A percentile compares a stretch with the other conserved stretches of the same genome.
These are phyloP conservation scores for Dipodomys merriami DNA, from an alignment of 2,113 vertebrate genomes.

Conservation along the genomic window DNA sequence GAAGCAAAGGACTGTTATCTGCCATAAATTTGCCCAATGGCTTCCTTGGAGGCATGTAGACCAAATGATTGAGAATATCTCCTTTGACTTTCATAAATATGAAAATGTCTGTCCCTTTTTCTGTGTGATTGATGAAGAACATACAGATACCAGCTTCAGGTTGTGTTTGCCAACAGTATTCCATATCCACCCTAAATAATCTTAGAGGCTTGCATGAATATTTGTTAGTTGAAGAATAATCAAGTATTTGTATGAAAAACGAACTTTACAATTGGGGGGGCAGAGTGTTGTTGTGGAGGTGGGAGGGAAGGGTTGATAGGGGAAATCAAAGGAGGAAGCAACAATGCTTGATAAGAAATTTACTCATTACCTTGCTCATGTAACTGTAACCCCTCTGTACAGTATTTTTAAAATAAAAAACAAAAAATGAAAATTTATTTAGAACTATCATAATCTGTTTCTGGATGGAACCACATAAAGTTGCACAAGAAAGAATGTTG, in stretches of 20 bases:
- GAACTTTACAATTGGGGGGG: too few species aligned
- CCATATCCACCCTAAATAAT: neutral
- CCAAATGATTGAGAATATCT: too few species aligned
- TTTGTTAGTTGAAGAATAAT: neutral
- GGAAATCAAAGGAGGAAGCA: too few species aligned
- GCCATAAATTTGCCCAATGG: neutral
- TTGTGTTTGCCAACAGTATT: neutral
- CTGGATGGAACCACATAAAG: neutral
- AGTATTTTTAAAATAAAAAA: too few species aligned
- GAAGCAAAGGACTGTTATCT: neutral
- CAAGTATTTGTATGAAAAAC: neutral
- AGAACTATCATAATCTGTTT: neutral
- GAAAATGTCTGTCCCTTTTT: neutral
- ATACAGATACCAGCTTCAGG: neutral
- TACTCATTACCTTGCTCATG: too few species aligned
- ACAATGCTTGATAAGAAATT: too few species aligned
- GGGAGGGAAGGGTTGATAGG: too few species aligned
- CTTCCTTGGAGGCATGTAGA: fast-evolving
- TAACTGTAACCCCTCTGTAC: too few species aligned
- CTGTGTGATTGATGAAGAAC: neutral
- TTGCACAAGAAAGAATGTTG: neutral
- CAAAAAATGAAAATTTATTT: neutral
- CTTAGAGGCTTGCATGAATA: neutral
- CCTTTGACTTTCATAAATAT: too few species aligned
- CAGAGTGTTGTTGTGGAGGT: too few species aligned